Evolutionary conservation across 2,113 vertebrate species (phyloP).

Genomic region (Chaetodon trifascialis): DNA sequence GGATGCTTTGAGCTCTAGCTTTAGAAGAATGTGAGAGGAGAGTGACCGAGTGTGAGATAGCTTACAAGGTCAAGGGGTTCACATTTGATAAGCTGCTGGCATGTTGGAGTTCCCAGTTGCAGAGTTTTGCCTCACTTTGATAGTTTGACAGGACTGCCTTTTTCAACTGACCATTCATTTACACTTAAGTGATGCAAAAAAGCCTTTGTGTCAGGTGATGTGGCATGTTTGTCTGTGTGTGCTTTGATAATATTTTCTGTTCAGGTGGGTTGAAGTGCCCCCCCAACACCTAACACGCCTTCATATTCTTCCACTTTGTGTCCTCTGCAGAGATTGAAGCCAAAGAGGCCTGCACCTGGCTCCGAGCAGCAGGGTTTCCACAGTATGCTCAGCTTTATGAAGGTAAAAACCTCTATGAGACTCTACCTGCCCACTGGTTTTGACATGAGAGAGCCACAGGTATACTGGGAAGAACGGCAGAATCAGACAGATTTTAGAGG

Average conservation of each 20-base stretch:
- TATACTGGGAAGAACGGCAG: not conserved
- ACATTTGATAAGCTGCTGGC: constrained; percentile 32
- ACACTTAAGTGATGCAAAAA: not conserved
- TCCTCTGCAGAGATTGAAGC: constrained; percentile 87
- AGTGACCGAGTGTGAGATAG: constrained; percentile 49
- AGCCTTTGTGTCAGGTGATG: not conserved
- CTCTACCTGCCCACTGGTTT: not conserved
- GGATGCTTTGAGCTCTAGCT: constrained; percentile 60
- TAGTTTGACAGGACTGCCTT: constrained; percentile 6
- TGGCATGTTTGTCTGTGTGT: not conserved
- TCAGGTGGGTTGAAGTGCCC: not conserved
- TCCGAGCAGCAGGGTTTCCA: constrained; percentile 90
- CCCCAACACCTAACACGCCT: constrained; percentile 26
- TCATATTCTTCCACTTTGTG: constrained; percentile 32
- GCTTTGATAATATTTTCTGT: not conserved
- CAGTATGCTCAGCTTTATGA: constrained; percentile 92
- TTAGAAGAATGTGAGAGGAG: constrained; percentile 65
- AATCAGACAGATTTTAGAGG: not conserved
- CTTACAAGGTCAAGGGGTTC: constrained; percentile 63
- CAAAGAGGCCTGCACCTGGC: constrained; percentile 90
- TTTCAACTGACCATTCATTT: not conserved
- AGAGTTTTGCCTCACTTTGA: not conserved
- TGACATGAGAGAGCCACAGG: not conserved
- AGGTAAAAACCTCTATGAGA: constrained; percentile 81
- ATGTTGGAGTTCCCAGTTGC: not conserved